Evolutionary conservation across 2,888 invertebrate species (phyloP), one percentile per base, ranked within the genome.

Genomic region (Hyposoter didymator): DNA sequence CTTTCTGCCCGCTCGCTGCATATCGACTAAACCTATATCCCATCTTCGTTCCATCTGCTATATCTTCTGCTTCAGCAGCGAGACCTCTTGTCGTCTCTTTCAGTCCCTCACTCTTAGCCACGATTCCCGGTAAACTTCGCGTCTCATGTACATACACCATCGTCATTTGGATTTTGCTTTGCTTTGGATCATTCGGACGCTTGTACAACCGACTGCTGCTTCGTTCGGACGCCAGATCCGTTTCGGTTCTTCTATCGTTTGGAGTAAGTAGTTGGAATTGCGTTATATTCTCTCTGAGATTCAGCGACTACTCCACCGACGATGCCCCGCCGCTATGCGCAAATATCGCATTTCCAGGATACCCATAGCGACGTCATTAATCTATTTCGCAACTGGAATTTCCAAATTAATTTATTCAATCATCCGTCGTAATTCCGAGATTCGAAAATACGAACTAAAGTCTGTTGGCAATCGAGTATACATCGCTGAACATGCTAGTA

Each of bases 221-320:
- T 78, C 70, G 78, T 82, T 64, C 43, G n/a, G 55, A 74, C 22
- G 43, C 55, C 62, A 75, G 62, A 72, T 72, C 64, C 35, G 55
- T 43, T 43, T 22, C 73, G 69, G 59, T 19, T 79, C 69, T 52
- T 47, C 73, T 32, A 70, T 59, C 69, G 74, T 75, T 79, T 49
- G 64, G 28, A 45, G 74, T 43, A 19, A 72, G 59, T 67, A 32
- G 62, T 74, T 45, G 74, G 52, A 79, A 74, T 79, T 70, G 74
- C 74, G 62, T 59, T 69, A 39, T n/a, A 32, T 49, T 62, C 49
- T 49, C 64, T 43, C 47, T 70, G 28, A 22, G 52, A 84, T 62
- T 49, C 83, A 73, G 49, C 78, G 67, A 62, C 39, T 78, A 59
- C 10, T 28, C 62, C 49, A 67, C 49, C 62, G 22, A 49, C 17